Conservation (phyloP, 2,888 invertebrate species). For the Heliconius charithonia region DNA sequence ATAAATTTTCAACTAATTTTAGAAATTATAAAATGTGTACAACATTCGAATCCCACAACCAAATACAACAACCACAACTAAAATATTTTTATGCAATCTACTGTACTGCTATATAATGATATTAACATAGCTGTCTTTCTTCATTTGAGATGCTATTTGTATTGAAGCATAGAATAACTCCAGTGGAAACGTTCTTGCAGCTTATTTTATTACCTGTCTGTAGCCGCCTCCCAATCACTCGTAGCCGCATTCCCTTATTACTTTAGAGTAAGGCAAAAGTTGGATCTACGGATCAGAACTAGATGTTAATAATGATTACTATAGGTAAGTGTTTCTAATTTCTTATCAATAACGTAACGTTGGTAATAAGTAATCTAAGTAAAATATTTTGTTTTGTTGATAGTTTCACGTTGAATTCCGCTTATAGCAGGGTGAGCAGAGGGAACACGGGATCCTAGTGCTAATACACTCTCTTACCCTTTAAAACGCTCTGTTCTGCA, state of each 20-base stretch:
- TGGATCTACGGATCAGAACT: conserved; percentile 20
- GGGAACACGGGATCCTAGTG: too few species aligned
- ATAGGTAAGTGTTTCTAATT: conserved; percentile 14
- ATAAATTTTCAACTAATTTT: too few species aligned
- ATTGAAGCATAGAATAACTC: conserved; percentile 16
- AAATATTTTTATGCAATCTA: neutral
- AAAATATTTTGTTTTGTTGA: too few species aligned
- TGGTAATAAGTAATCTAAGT: neutral
- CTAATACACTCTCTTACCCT: too few species aligned
- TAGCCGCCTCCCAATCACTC: conserved; percentile 44
- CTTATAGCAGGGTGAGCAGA: too few species aligned
- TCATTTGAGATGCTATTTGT: conserved; percentile 6
- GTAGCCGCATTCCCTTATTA: conserved; percentile 51
- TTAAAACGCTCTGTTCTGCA: too few species aligned
- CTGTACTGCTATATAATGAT: neutral
- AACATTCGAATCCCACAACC: too few species aligned
- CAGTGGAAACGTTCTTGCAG: conserved; percentile 34
- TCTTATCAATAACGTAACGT: neutral
- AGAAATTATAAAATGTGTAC: too few species aligned
- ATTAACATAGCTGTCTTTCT: conserved; percentile 13
- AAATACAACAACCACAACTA: neutral
- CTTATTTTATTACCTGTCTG: conserved; percentile 42
- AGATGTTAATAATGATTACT: conserved; percentile 22
- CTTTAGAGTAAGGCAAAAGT: conserved; percentile 40
- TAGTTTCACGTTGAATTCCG: too few species aligned